Evolutionary conservation across 2,797 vertebrate genomes (phyloP).

Genomic region (Tamandua tetradactyla): DNA sequence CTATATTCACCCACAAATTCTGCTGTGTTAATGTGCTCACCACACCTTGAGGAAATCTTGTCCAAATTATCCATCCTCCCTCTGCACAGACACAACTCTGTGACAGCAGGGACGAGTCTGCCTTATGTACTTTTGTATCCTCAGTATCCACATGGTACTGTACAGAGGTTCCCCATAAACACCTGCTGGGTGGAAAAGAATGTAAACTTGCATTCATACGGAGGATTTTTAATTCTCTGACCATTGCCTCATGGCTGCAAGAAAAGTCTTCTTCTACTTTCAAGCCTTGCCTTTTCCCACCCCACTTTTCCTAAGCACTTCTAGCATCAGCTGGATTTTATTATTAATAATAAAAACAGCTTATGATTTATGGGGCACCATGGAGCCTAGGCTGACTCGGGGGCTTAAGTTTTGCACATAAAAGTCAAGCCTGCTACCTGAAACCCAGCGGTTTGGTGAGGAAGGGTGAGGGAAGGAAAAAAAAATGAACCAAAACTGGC

Average conservation of each 20-base stretch:
- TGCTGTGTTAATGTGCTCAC: neutral
- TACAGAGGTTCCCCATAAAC: fast-evolving
- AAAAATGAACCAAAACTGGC: neutral
- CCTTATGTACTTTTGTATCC: fast-evolving
- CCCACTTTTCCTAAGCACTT: neutral
- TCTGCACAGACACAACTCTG: neutral
- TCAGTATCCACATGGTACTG: fast-evolving
- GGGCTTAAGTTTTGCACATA: conserved; percentile 57
- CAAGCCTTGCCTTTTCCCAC: neutral
- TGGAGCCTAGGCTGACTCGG: conserved; percentile 45
- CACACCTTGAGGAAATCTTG: neutral
- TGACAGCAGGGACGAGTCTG: neutral
- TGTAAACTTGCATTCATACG: neutral
- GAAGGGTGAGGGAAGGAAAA: neutral
- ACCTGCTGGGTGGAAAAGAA: neutral
- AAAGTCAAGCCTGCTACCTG: conserved; percentile 51
- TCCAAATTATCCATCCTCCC: neutral
- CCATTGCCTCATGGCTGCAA: neutral
- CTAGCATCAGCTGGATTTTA: conserved; percentile 69
- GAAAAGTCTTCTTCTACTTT: neutral
- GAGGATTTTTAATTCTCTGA: neutral
- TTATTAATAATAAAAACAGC: conserved; percentile 69
- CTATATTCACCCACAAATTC: neutral
- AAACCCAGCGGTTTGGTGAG: conserved; percentile 37
- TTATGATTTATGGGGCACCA: conserved; percentile 68